Evolutionary conservation across 2,113 vertebrate genomes (phyloP), one percentile per base, ranked within the genome.

Genomic region (Callospermophilus lateralis): DNA sequence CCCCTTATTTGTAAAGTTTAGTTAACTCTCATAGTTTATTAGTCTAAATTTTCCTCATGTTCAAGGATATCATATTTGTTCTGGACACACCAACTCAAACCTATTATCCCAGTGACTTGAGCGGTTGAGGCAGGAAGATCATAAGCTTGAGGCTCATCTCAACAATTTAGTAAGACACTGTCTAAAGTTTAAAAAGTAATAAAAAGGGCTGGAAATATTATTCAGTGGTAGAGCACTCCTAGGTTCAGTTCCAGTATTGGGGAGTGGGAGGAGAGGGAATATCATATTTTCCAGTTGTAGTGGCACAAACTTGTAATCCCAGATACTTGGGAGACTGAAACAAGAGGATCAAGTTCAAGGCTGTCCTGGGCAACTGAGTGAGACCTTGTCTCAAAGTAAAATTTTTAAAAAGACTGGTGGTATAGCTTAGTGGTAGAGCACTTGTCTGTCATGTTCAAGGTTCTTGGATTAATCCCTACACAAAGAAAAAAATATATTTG

Each of bases 21-120:
- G 6, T 91, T 96, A 73, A 42, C 45, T 76, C 63, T 90, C 45
- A 96, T 72, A 77, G 76, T 93, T 89, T 89, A 83, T 39, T 86
- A 94, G 83, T 96, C 11, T 39, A 63, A 74, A 96, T 51, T 88
- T 53, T 22, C 84, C 26, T 95, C 53, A 76, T 20, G 16, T 77
- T 95, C 42, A 94, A 30, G 48, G 74, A 61, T 70, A 84, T 28
- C 19, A 48, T 74, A 48, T 92, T 77, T 90, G 9, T 34, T 63
- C 24, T n/a, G 17, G 6, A 32, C 6, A 4, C 6, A 19, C 16
- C 16, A 5, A 32, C 17, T 16, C 16, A 70, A 1, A 19, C 16
- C 34, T n/a, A 8, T n/a, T n/a, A 70, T 70, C 67, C 7, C 32
- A 68, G 67, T 70, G 16, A 70, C 32, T 67, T 32, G 30, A 34